A percentile compares a stretch with the other conserved stretches of the same genome.
Evolutionary conservation across 2,888 invertebrate species (phyloP).

Genomic region (Congeria kusceri): DNA sequence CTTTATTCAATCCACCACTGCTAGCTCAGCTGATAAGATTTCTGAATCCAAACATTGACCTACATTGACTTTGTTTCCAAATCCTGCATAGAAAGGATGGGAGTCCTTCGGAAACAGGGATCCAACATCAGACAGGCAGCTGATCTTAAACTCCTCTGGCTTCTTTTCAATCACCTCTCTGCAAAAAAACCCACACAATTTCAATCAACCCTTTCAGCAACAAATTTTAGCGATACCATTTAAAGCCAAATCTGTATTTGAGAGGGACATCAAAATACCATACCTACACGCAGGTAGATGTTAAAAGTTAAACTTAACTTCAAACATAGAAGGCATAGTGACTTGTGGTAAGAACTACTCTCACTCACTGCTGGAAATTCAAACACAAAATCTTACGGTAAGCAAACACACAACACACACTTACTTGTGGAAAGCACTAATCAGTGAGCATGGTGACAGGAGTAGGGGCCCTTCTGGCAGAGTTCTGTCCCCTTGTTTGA

Average conservation of each 20-base stretch:
- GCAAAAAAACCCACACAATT: too few relatives aligned
- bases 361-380: too few relatives aligned
- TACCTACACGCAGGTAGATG: too few relatives aligned
- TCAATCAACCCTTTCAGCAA: too few relatives aligned
- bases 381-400: not conserved
- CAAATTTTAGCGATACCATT: too few relatives aligned
- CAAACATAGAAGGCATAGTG: too few relatives aligned
- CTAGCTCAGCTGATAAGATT: too few relatives aligned
- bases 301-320: too few relatives aligned
- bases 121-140: conserved; percentile 97
- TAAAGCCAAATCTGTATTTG: too few relatives aligned
- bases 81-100: conserved; percentile 99
- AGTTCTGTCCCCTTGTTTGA: conserved; percentile 95
- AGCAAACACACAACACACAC: conserved; percentile 26
- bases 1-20: too few relatives aligned
- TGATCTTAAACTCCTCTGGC: conserved; percentile 99
- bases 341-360: too few relatives aligned
- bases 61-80: conserved; percentile 99
- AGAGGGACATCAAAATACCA: too few relatives aligned
- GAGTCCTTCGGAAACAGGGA: conserved; percentile 93
- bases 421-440: conserved; percentile 95
- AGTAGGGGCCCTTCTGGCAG: conserved; percentile 98
- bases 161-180: conserved; percentile 99
- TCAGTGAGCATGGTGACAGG: conserved; percentile 97
- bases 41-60: conserved; percentile 84